Evolutionary conservation across 1,140 invertebrate genomes (phyloP), one percentile per base, ranked within the genome.

Genomic region (Drosophila teissieri): DNA sequence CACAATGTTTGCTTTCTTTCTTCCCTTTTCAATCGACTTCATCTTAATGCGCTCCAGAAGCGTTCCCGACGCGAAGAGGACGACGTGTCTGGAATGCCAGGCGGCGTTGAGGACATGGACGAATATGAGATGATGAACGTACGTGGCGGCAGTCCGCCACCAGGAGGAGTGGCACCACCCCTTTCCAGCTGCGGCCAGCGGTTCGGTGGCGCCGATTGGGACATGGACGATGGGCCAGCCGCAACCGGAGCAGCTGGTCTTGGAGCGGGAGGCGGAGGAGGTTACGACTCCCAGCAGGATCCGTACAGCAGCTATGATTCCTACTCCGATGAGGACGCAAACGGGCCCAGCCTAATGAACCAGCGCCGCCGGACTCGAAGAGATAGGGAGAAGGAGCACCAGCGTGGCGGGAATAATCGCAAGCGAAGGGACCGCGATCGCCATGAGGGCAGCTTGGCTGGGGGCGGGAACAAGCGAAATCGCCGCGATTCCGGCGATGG

Each of bases 121-220:
- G 94, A 97, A 80, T 95, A 95, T 77, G 96, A 96, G 88, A 95
- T 96, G 95, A 92, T 97, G 80, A 96, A 95, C 91, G 94, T 96
- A 6, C 93, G 96, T 42, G 96, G 96, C 51, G 96, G 95, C 36
- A 95, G 94, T 52, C 95, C 94, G 8, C 93, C 94, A 31, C 92
- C 91, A 85, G 51, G 90, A 85, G 60, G 67, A 17, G 37, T 82
- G 74, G 36, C 74, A 65, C 19, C 82, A 80, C 12, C 60, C 17
- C 17, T 36, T 2, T 5, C 27, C 17, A 44, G 42, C 4, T 5
- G 36, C 17, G 65, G 60, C 12, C 75, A 64, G 11, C 70, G 65
- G 31, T 74, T 62, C 31, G 1, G 31, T 3, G 48, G 31, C 24
- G n/a, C 24, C 15, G 69, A 86, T 24, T 80, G 63, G 88, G 67